These are phyloP conservation scores for Graphium colonna DNA, from an alignment of 2,888 invertebrate species.

Conservation along the genomic window DNA sequence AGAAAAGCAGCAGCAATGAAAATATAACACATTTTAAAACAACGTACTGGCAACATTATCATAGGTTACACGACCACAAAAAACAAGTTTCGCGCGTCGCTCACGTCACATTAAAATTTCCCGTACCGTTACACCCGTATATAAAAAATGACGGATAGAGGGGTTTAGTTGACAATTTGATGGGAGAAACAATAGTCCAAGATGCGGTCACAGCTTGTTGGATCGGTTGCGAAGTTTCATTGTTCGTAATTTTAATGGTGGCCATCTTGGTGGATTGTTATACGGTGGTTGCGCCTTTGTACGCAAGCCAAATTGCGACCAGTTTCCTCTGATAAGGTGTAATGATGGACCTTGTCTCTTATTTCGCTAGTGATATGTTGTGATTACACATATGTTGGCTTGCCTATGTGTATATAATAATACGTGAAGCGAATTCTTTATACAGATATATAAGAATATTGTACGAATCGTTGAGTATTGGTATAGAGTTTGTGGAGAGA, in stretches of 20 bases:
- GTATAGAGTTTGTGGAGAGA: too few relatives aligned
- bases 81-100: slow-evolving; percentile 31
- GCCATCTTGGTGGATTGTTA: slow-evolving; percentile 58
- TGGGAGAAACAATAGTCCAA: slow-evolving; percentile 62
- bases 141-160: slow-evolving; percentile 57
- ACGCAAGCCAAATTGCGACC: too few relatives aligned
- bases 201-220: slow-evolving; percentile 67
- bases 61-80: slow-evolving; percentile 18
- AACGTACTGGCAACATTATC: slow-evolving; percentile 26
- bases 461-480: too few relatives aligned
- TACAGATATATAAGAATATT: too few relatives aligned
- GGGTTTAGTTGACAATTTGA: slow-evolving; percentile 68
- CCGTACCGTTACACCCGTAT: slow-evolving; percentile 47
- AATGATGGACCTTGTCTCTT: too few relatives aligned
- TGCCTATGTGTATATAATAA: too few relatives aligned
- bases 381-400: too few relatives aligned
- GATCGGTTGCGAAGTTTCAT: slow-evolving; percentile 69
- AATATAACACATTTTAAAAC: slow-evolving; percentile 13
- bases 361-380: too few relatives aligned
- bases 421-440: too few relatives aligned
- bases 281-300: slow-evolving; percentile 52
- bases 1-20: slow-evolving; percentile 1
- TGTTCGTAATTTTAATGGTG: slow-evolving; percentile 58
- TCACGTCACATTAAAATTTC: slow-evolving; percentile 40
- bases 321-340: too few relatives aligned